Percentiles rank a stretch among this genome's conserved stretches.
Conservation (phyloP, 2,797 vertebrate species). For the Macrochelys suwanniensis region DNA sequence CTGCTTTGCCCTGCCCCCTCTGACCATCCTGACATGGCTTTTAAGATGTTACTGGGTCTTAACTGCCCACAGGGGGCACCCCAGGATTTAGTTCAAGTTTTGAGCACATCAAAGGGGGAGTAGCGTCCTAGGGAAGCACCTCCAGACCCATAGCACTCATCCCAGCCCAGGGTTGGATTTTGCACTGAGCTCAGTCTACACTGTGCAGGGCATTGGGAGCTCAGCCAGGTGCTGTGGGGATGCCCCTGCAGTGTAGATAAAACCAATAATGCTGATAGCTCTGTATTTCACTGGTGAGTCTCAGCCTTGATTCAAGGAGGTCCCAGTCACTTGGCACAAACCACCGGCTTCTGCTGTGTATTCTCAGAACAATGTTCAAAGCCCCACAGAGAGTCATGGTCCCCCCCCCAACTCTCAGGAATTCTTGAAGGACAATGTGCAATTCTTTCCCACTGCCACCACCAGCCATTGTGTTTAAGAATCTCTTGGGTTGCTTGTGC, state of each 20-base stretch:
- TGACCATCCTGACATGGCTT: neutral
- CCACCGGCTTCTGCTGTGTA: neutral
- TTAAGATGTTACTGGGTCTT: neutral
- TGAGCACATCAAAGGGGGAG: neutral
- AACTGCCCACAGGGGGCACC: neutral
- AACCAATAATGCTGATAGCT: neutral
- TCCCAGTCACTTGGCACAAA: neutral
- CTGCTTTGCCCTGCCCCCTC: neutral
- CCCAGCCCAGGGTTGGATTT: neutral
- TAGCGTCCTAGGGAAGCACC: neutral
- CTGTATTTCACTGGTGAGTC: fast-evolving
- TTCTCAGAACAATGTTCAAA: neutral
- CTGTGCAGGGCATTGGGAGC: neutral
- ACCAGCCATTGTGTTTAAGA: fast-evolving
- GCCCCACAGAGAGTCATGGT: neutral
- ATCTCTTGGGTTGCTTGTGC: neutral
- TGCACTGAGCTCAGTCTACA: neutral
- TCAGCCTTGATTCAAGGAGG: neutral
- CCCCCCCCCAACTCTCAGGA: fast-evolving
- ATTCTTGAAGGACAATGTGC: neutral
- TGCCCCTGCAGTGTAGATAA: neutral
- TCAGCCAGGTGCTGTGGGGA: neutral
- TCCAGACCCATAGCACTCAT: neutral
- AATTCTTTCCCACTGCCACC: neutral
- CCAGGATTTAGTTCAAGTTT: neutral